Evolutionary conservation across 2,113 vertebrate genomes (phyloP).

Genomic region (Brachyhypopomus gauderio): DNA sequence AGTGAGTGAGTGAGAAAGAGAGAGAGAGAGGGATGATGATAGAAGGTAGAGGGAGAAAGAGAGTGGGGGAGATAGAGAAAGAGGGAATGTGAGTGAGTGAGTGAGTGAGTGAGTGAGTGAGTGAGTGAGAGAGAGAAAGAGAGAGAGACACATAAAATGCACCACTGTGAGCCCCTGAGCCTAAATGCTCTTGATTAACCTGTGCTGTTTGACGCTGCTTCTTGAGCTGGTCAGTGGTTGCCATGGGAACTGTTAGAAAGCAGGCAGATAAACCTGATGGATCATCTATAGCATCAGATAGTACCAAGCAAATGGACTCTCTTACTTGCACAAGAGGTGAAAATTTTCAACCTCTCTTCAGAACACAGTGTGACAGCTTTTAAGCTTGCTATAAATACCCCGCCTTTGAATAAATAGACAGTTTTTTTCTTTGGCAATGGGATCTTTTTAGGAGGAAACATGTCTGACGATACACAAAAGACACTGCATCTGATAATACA

Average conservation of each 20-base stretch:
- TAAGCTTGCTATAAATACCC: not conserved
- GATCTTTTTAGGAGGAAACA: too few species aligned
- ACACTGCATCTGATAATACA: too few species aligned
- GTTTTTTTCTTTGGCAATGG: too few species aligned
- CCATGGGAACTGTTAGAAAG: slow-evolving; percentile 22
- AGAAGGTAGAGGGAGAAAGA: too few species aligned
- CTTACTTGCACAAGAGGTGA: not conserved
- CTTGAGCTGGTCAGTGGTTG: slow-evolving; percentile 30
- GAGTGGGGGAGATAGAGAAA: too few species aligned
- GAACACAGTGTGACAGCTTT: not conserved
- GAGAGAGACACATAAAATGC: not conserved
- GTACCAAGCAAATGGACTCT: slow-evolving; percentile 13
- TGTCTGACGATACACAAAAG: too few species aligned
- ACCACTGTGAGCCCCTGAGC: slow-evolving; percentile 8
- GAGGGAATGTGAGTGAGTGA: too few species aligned
- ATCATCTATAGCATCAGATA: slow-evolving; percentile 29
- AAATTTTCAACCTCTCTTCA: not conserved
- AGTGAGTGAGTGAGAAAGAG: not conserved
- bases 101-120: not conserved
- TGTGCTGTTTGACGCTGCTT: not conserved
- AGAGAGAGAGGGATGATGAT: too few species aligned
- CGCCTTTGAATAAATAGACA: not conserved
- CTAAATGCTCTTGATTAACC: slow-evolving; percentile 36
- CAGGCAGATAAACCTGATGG: slow-evolving; percentile 8
- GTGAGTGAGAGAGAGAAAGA: not conserved